Conservation (phyloP, 2,888 invertebrate genomes). For the Didymodactylos carnosus region DNA sequence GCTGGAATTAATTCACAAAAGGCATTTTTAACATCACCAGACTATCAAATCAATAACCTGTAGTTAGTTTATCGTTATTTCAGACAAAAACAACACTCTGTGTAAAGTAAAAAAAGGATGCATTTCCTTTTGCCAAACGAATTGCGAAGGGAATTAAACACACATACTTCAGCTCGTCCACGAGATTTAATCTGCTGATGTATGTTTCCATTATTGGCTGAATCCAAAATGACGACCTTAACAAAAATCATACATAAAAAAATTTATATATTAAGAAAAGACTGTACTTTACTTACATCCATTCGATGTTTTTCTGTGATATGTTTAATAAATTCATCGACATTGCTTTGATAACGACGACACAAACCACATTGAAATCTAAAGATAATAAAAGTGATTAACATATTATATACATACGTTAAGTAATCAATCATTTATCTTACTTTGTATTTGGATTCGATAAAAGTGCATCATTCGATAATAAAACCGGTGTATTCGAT, state of each 20-base stretch:
- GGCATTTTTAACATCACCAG: not conserved
- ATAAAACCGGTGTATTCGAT: not conserved
- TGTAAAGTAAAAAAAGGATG: not conserved
- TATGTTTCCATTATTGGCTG: not conserved
- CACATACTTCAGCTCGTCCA: not conserved
- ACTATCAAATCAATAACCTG: not conserved
- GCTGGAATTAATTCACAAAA: not conserved
- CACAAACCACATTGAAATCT: constrained; percentile 12
- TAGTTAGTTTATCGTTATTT: not conserved
- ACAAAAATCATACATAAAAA: not conserved
- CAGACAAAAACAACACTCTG: not conserved
- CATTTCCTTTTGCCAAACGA: not conserved
- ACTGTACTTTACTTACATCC: not conserved
- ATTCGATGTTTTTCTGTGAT: constrained; percentile 10
- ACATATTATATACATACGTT: no score
- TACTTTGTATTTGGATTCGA: constrained; percentile 9
- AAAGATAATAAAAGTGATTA: no score
- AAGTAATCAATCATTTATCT: not conserved
- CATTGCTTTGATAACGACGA: constrained; percentile 1
- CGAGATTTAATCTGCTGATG: not conserved
- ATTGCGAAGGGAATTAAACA: not conserved
- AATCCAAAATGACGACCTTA: not conserved
- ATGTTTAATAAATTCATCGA: constrained; percentile 7
- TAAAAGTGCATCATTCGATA: constrained; percentile 1
- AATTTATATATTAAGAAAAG: not conserved